Conservation (phyloP, 2,113 vertebrate genomes). For the Puma concolor region DNA sequence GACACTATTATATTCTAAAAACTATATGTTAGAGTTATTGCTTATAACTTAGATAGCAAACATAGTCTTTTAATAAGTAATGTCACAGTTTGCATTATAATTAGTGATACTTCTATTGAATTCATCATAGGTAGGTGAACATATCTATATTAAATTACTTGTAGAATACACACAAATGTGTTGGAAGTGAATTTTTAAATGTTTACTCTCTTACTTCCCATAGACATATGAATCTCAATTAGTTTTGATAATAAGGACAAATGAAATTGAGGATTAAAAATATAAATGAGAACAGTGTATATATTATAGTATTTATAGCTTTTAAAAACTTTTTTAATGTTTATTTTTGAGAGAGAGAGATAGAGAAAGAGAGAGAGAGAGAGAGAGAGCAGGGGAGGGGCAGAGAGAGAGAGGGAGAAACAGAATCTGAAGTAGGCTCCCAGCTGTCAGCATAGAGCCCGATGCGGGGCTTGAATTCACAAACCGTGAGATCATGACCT, state of each 20-base stretch:
- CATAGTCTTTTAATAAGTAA: not conserved
- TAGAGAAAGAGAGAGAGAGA: no score
- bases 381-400: no score
- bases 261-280: not conserved
- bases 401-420: no score
- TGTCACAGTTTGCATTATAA: not conserved
- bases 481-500: no score
- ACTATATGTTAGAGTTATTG: not conserved
- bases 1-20: not conserved
- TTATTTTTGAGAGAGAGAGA: no score
- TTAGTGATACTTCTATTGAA: not conserved
- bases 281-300: not conserved
- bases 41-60: not conserved
- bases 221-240: slow-evolving; percentile 14
- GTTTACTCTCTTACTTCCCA: not conserved
- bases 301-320: no score
- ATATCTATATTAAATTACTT: not conserved
- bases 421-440: no score
- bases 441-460: no score
- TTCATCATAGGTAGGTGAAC: not conserved
- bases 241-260: slow-evolving; percentile 22
- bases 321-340: no score
- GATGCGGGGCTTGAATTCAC: no score
- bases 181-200: slow-evolving; percentile 1
- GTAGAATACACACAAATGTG: not conserved